These are phyloP conservation scores for Dasysyrphus albostriatus DNA, from an alignment of 2,888 invertebrate genomes.

Conservation along the genomic window DNA sequence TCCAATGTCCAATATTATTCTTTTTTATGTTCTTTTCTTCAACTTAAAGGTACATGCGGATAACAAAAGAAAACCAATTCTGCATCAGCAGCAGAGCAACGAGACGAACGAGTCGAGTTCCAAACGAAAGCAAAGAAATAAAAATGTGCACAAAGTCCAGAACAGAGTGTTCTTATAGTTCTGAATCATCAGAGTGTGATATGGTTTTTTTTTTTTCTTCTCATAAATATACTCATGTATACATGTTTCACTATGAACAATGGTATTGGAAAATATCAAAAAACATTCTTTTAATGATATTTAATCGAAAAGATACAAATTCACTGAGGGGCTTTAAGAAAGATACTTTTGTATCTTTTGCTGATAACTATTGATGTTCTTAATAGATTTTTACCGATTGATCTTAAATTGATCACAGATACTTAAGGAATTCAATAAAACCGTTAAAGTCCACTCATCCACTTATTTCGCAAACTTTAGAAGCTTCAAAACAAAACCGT, in stretches of 20 bases:
- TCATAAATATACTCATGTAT: neutral
- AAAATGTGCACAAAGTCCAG: slow-evolving; percentile 55
- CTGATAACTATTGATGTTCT: neutral
- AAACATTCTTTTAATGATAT: slow-evolving; percentile 33
- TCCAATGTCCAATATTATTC: slow-evolving; percentile 65
- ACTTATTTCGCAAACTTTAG: neutral
- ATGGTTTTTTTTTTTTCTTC: slow-evolving; percentile 41
- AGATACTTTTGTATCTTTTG: slow-evolving; percentile 55
- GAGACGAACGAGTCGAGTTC: slow-evolving; percentile 36
- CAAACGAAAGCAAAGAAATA: slow-evolving; percentile 35
- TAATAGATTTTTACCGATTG: neutral
- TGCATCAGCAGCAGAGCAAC: slow-evolving; percentile 40
- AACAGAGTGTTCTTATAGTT: slow-evolving; percentile 62
- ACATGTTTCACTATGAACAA: slow-evolving; percentile 35
- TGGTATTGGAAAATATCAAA: slow-evolving; percentile 41
- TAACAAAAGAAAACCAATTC: slow-evolving; percentile 72
- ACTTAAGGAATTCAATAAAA: too few species aligned
- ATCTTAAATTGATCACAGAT: neutral
- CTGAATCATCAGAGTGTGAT: slow-evolving; percentile 65
- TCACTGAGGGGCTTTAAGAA: slow-evolving; percentile 7
- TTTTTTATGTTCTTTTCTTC: slow-evolving; percentile 28
- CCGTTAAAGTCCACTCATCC: neutral
- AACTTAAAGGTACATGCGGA: slow-evolving; percentile 48
- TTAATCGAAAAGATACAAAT: slow-evolving; percentile 34
- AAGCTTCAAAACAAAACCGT: neutral